Base-by-base conservation (phyloP, 53 echinoderm and acorn worm genomes). In the Luidia sarsii region DNA sequence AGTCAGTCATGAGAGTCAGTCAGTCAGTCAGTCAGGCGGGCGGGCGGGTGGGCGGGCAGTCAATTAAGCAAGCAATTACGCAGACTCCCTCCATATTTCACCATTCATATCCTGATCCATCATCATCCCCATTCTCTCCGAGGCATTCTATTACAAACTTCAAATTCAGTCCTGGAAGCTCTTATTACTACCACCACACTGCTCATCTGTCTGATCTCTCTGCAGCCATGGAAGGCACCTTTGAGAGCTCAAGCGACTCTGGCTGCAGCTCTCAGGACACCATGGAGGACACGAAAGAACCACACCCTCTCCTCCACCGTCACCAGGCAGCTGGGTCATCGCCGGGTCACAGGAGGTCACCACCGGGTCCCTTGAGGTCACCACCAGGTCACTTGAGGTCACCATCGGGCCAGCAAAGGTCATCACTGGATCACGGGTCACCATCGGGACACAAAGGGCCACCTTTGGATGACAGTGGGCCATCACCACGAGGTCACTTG, bases 201-300 rank as follows among this genome's bases (percentile, higher is more conserved):
- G n/a, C n/a, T n/a, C n/a, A n/a, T n/a, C n/a, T n/a, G n/a, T n/a
- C n/a, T n/a, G n/a, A n/a, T n/a, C n/a, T n/a, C n/a, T n/a, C n/a
- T n/a, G n/a, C n/a, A n/a, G n/a, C n/a, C n/a, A n/a, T 79, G 87
- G 93, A 93, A 50, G 82, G 62, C 48, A 51, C 87, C 31, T 67
- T 75, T 71, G 80, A 80, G 46, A 85, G 81, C 3, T 84, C 67
- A 57, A 91, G 94, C 63, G 91, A 89, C 50, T 94, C 94, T 11
- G 89, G 91, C 9, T 75, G 84, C 67, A 94, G 89, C 64, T 91
- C 91, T 18, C 94, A 90, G 6, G 86, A 82, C 50, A 82, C 65
- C 16, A 53, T 63, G 0, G 91, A 91, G 48, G 94, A 94, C 3
- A 80, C 73, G 24, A 11, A 41, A n/a, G 48, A 28, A 14, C 15